Base-by-base conservation (phyloP, 2,797 vertebrate genomes). In the Leucoraja ocellata region DNA sequence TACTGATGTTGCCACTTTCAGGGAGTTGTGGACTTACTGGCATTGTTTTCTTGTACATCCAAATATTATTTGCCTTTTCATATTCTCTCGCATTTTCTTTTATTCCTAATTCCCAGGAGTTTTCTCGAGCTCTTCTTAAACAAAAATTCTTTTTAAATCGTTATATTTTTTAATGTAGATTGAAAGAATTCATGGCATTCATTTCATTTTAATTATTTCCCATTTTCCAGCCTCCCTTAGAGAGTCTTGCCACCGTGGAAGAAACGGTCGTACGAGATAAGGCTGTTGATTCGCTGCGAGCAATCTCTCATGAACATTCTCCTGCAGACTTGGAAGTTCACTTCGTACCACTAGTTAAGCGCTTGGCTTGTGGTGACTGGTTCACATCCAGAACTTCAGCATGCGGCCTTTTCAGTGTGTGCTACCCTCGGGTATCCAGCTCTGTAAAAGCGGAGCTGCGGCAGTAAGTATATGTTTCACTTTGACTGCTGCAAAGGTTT, bases 371-470 rank as follows among this genome's bases (percentile, higher is more conserved):
- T 68, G 97, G 97, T 83, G 97, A 98, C 96, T 98, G 97, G 97
- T 98, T 98, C 95, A 98, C 97, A 81, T 98, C 97, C 93, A 97
- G 97, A 92, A 98, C 97, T 63, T 98, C 97, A 63, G 97, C 97
- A 16, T 98, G 97, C 4, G 97, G 97, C 36, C 96, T 98, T 93
- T 98, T 98, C 94, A 97, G 97, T 0, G 97, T 98, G 65, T 97
- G 97, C 95, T 98, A 98, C 95, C 97, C 97, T 0, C 96, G 97
- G 25, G 97, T 98, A 46, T 97, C 97, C 94, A 97, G 96, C 95
- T 96, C 97, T 0, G 97, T 97, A 93, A 98, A 98, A 95, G 97
- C 97, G 6, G 97, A 98, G 95, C 97, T 98, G 63, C 96, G 97
- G 68, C 97, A 97, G 97, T 98, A 95, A 97, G 97, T 97, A 46